phyloP scores from a whole-genome alignment of 2,113 vertebrate species.

The Sialia sialis region DNA sequence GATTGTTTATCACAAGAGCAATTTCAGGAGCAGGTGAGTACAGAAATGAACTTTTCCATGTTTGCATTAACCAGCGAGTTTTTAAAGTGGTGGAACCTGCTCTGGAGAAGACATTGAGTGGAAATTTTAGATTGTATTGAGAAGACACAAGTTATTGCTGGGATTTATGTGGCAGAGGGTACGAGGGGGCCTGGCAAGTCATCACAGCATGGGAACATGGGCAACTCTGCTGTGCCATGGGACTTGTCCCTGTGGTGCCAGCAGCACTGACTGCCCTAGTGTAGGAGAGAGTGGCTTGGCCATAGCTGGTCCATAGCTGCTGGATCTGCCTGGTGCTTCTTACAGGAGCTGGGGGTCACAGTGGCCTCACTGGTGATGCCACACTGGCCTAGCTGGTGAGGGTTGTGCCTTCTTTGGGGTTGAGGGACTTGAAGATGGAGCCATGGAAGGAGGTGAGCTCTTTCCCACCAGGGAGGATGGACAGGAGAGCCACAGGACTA shows the following conservation, averaged over 20 bases:
- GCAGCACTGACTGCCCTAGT: background rate
- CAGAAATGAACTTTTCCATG: background rate
- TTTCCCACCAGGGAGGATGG: background rate
- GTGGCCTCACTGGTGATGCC: background rate
- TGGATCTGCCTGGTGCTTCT: background rate
- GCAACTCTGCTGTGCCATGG: background rate
- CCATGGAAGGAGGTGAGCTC: background rate
- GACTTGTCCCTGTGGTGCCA: background rate
- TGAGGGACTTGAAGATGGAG: background rate
- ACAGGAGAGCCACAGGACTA: background rate
- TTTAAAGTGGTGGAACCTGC: background rate
- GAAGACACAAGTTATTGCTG: background rate
- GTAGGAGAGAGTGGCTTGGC: background rate
- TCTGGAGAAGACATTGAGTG: background rate
- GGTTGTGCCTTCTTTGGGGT: background rate
- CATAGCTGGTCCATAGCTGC: background rate
- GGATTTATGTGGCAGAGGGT: background rate
- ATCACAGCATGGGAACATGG: background rate
- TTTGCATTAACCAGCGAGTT: background rate
- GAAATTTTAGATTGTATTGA: background rate
- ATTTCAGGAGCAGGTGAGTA: slow-evolving; percentile 88
- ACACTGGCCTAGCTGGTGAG: background rate
- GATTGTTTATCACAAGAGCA: slow-evolving; percentile 93
- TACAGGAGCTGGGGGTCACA: background rate
- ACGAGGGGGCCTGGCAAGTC: background rate